These are phyloP conservation scores for Thelaira solivaga DNA, from an alignment of 2,888 invertebrate species.

Conservation along the genomic window DNA sequence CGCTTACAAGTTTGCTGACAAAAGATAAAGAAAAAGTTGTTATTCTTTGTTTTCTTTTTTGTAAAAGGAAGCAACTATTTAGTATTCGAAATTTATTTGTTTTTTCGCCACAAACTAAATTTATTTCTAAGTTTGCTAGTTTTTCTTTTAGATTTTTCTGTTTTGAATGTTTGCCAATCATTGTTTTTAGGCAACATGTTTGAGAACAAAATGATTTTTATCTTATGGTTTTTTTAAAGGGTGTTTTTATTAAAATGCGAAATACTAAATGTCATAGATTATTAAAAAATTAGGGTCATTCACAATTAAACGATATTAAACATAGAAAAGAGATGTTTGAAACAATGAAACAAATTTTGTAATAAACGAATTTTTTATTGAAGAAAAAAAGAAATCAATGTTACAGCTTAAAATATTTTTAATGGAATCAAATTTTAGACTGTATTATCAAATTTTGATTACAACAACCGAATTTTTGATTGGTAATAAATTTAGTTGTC, in stretches of 20 bases:
- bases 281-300: not conserved
- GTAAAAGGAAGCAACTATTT: not conserved
- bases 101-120: too few species aligned
- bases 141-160: not conserved
- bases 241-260: slow-evolving; percentile 3
- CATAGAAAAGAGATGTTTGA: not conserved
- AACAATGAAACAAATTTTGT: too few species aligned
- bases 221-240: not conserved
- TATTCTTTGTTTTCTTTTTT: too few species aligned
- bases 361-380: too few species aligned
- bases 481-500: too few species aligned
- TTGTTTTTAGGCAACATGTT: not conserved
- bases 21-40: not conserved
- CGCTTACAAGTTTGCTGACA: not conserved
- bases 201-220: slow-evolving; percentile 8
- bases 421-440: too few species aligned
- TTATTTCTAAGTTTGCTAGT: not conserved
- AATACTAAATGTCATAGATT: not conserved
- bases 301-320: not conserved
- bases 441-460: too few species aligned
- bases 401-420: too few species aligned
- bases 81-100: not conserved
- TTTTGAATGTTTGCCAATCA: not conserved
- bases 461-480: too few species aligned
- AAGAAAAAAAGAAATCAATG: too few species aligned